Base-by-base conservation (phyloP, 2,888 invertebrate species). In the Lycocerus yunnanus region DNA sequence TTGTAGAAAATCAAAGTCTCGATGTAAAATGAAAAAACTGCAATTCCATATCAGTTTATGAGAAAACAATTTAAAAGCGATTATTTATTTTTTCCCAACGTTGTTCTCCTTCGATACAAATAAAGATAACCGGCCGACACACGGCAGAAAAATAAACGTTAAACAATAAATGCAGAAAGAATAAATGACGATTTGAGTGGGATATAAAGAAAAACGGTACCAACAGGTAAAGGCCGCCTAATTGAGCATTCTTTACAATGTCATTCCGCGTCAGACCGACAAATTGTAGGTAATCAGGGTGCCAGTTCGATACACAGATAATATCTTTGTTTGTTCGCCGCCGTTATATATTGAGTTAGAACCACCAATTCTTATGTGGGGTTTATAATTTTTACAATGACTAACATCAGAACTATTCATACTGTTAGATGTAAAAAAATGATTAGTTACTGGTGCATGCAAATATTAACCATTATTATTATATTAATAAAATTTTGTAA, bases 231-330 rank as follows among this genome's bases (percentile, higher is more conserved):
- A 75, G 72, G 72, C 70, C 75, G 69, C 60, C 77, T 79, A 80
- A 80, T 79, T 80, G 78, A 78, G 72, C 73, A 73, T 77, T 77
- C 77, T 72, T 75, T 73, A 73, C 76, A 78, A 78, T 78, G 78
- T 76, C 79, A 78, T 76, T 77, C 73, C 74, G 78, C 78, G 76
- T 77, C 78, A 65, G 77, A 71, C 78, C 77, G 77, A 81, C 81
- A 79, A 81, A 81, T 81, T 81, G 78, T 71, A 78, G 78, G 77
- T 78, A 79, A 77, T 78, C 76, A 72, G 76, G 70, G 74, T 70
- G 73, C 67, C 70, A 73, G 72, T 69, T 68, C 73, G 67, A 69
- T 72, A 70, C 73, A 72, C 71, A 71, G 74, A 68, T 71, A 71
- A 74, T 74, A 74, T 71, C 74, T 74, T 63, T 74, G 69, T 72